A percentile compares a stretch with the other conserved stretches of the same genome.
These are phyloP conservation scores for Phortica variegata DNA, from an alignment of 1,140 invertebrate species.

Conservation along the genomic window DNA sequence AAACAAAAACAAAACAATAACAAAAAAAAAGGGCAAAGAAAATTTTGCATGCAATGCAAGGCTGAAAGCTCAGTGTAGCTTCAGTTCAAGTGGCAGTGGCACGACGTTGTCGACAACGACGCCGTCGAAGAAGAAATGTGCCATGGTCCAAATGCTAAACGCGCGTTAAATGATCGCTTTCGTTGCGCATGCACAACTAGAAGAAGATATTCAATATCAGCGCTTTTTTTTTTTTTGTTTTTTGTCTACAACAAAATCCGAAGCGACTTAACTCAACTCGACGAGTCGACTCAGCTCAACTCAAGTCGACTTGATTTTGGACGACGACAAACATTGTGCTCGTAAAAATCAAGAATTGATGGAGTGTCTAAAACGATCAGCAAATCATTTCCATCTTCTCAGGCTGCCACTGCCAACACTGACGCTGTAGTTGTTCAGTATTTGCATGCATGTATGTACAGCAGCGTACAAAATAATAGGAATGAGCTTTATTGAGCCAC, in stretches of 20 bases:
- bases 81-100: not conserved
- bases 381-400: conserved; percentile 52
- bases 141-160: conserved; percentile 32
- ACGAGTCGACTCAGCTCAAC: not conserved
- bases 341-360: conserved; percentile 58
- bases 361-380: conserved; percentile 54
- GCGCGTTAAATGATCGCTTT: conserved; percentile 54
- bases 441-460: not conserved
- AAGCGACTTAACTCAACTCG: not conserved
- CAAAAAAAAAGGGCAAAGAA: conserved; percentile 22
- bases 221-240: no score
- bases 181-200: conserved; percentile 41
- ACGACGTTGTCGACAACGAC: no score
- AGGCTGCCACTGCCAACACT: conserved; percentile 9
- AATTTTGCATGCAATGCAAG: conserved; percentile 1
- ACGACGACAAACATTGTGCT: conserved; percentile 51
- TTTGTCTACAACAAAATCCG: no score
- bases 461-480: conserved; percentile 5
- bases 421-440: not conserved
- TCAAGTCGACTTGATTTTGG: no score
- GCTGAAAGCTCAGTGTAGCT: not conserved
- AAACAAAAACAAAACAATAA: conserved; percentile 11
- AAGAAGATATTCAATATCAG: no score
- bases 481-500: conserved; percentile 16
- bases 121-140: no score